Base-by-base conservation (phyloP, 2,113 vertebrate species). In the Sturnus vulgaris region DNA sequence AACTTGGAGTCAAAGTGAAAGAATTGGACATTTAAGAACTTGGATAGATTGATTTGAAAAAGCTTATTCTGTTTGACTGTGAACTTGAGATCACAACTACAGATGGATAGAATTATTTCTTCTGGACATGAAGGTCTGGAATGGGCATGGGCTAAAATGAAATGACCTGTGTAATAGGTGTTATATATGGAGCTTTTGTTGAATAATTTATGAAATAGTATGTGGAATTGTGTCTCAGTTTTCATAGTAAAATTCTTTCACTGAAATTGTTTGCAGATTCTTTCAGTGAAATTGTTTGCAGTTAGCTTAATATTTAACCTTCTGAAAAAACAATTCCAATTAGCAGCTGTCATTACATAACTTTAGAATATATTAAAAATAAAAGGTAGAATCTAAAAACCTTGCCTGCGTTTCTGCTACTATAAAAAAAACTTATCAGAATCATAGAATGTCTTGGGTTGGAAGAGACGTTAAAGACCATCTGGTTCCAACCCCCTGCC, bases 61-160 rank as follows among this genome's bases (percentile, higher is more conserved):
- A 37, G 23, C 44, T 83, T 80, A 59, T 69, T 79, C 44, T 8
- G 7, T 31, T 59, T 0, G 0, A 21, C n/a, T 65, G 2, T 3
- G 5, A 87, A 75, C 27, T 82, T 68, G 33, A 75, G 18, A 61
- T 70, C 46, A 75, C 39, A 68, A 19, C 20, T 64, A 30, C 40
- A 88, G 33, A 30, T 75, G 25, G 47, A 37, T 75, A 31, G 70
- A 77, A 77, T 82, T 52, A 46, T 57, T 82, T 53, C 53, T 82
- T 33, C 55, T 91, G 30, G 64, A 5, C 47, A 21, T 66, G 39
- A 37, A 60, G n/a, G 40, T 84, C 49, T 73, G 63, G n/a, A 72
- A 39, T 18, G 30, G 50, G 23, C 20, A 20, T 50, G 17, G n/a
- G 23, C 46, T 89, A 59, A 75, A 91, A 52, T 37, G 10, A 78